Conservation (phyloP, 2,113 vertebrate species). For the Pseudorasbora parva region DNA sequence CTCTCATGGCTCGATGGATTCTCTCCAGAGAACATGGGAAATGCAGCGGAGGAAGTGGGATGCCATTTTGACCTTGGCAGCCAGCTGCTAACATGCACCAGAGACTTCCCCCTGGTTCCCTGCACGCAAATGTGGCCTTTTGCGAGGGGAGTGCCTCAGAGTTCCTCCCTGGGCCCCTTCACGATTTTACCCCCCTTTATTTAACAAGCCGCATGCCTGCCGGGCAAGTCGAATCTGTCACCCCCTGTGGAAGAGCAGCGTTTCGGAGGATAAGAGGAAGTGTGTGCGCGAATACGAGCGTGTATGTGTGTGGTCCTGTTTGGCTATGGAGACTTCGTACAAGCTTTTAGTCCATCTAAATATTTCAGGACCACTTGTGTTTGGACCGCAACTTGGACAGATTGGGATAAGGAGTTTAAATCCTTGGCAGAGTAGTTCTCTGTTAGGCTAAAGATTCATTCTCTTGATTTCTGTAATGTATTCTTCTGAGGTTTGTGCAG, state of each 20-base stretch:
- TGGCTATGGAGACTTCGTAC: constrained; percentile 66
- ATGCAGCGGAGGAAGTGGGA: constrained; percentile 50
- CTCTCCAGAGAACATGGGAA: constrained; percentile 64
- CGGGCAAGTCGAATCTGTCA: constrained; percentile 75
- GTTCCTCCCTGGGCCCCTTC: constrained; percentile 20
- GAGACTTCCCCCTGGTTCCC: constrained; percentile 60
- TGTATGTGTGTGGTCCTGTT: constrained; percentile 69
- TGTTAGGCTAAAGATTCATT: constrained; percentile 48
- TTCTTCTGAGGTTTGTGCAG: constrained; percentile 81
- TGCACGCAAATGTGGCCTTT: constrained; percentile 31
- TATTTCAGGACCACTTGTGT: constrained; percentile 67
- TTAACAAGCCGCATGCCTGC: constrained; percentile 76
- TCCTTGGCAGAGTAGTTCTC: constrained; percentile 71
- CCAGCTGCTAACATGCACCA: constrained; percentile 61
- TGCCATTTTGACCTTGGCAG: constrained; percentile 80
- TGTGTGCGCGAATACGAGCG: constrained; percentile 42
- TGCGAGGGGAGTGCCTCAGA: constrained; percentile 13
- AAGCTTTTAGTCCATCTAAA: constrained; percentile 73
- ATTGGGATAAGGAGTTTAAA: constrained; percentile 71
- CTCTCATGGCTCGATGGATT: constrained; percentile 64
- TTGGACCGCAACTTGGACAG: constrained; percentile 63
- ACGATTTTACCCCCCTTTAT: constrained; percentile 64
- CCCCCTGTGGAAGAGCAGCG: constrained; percentile 66
- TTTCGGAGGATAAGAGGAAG: constrained; percentile 66
- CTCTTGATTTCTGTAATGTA: constrained; percentile 71